Percentiles rank a stretch among this genome's conserved stretches.
phyloP scores from a whole-genome alignment of 2,888 invertebrate species.

The Platerodrilus igneus region DNA sequence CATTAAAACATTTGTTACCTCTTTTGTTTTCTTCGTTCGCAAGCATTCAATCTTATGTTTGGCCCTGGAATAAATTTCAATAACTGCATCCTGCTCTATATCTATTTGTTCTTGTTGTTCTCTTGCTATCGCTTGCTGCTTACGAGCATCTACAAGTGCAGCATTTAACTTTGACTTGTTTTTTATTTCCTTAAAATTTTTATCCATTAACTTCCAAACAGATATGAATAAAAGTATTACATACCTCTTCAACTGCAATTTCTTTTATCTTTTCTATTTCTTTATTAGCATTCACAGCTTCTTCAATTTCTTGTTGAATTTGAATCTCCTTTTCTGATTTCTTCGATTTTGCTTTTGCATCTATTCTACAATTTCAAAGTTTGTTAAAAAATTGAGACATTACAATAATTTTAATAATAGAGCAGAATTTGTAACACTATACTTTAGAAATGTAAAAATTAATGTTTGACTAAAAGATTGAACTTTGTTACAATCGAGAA shows the following conservation, averaged over 20 bases:
- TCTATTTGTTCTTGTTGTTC: conserved; percentile 46
- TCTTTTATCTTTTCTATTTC: conserved; percentile 43
- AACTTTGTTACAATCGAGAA: too few relatives aligned
- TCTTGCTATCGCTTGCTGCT: conserved; percentile 38
- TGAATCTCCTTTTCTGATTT: too few relatives aligned
- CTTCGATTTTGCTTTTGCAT: too few relatives aligned
- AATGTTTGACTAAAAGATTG: too few relatives aligned
- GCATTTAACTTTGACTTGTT: conserved; percentile 26
- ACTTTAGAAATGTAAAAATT: too few relatives aligned
- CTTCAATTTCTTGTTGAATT: conserved; percentile 40
- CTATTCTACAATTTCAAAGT: too few relatives aligned
- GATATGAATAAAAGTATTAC: conserved; percentile 1
- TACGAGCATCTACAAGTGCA: conserved; percentile 7
- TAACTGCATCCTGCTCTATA: conserved; percentile 46
- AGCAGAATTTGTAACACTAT: too few relatives aligned
- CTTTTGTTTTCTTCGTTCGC: conserved; percentile 43
- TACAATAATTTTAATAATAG: too few relatives aligned
- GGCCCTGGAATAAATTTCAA: conserved; percentile 47
- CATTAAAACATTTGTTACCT: conserved; percentile 27
- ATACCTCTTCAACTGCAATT: conserved; percentile 38
- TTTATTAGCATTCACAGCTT: conserved; percentile 39
- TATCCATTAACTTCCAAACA: neutral
- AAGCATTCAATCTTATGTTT: conserved; percentile 47
- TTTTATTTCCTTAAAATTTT: conserved; percentile 33
- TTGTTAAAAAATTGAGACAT: too few relatives aligned